These are phyloP conservation scores for Branchipolynoe longqiensis DNA, from an alignment of 2,888 invertebrate species.

Conservation along the genomic window DNA sequence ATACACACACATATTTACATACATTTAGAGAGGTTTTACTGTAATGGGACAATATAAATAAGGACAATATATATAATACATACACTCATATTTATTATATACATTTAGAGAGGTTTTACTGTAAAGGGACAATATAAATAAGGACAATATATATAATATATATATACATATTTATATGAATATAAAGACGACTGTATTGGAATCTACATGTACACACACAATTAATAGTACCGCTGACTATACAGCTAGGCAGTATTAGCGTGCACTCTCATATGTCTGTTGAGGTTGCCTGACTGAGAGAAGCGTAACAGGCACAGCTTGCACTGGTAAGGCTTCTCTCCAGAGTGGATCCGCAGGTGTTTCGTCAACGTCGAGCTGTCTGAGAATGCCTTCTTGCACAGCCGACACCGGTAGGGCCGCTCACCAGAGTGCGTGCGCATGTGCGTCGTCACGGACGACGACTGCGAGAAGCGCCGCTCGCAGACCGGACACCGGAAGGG, in stretches of 20 bases:
- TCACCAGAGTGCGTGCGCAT: conserved; percentile 99
- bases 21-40: not conserved
- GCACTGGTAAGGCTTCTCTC: conserved; percentile 96
- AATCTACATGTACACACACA: not conserved
- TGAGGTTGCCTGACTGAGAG: conserved; percentile 98
- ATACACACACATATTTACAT: not conserved
- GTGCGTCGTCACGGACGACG: conserved; percentile 97
- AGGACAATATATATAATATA: not conserved
- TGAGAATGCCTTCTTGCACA: conserved; percentile 99
- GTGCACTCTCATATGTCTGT: conserved; percentile 99
- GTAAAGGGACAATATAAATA: not conserved
- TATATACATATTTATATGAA: not conserved
- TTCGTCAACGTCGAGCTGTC: conserved; percentile 99
- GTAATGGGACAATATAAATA: not conserved
- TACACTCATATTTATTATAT: not conserved
- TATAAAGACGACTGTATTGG: not conserved
- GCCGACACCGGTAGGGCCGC: conserved; percentile 95
- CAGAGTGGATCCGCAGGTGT: conserved; percentile 93
- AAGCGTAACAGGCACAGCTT: conserved; percentile 96
- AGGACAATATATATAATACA: not conserved
- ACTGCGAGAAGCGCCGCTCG: conserved; percentile 97
- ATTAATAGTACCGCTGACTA: not conserved
- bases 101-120: not conserved
- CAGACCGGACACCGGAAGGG: conserved; percentile 99
- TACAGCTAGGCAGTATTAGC: conserved; percentile 68